Evolutionary conservation across 1,140 invertebrate genomes (phyloP), one percentile per base, ranked within the genome.

Genomic region (Hyphantria cunea): DNA sequence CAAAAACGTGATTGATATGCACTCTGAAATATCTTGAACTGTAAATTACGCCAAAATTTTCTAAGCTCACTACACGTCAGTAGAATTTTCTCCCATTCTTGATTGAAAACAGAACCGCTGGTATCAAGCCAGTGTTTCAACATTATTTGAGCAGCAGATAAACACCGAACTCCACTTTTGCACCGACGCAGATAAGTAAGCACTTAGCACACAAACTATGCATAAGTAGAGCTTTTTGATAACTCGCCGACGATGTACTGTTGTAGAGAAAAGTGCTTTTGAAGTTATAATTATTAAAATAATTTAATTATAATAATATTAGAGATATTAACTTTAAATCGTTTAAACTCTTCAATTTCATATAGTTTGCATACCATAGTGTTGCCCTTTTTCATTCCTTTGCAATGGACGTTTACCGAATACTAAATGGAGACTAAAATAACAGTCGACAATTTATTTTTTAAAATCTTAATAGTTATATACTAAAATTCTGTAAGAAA

Each of bases 211-310:
- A 68, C 63, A 63, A 68, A 72, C 48, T 68, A 51, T 61, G 47
- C 58, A 47, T 64, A 53, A 68, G 56, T 42, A 61, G 59, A 31
- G 66, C 66, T 66, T 66, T 68, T 72, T 72, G 70, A 72, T 72
- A 66, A 61, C 70, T 64, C 47, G 64, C 56, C 63, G 55, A 49
- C 44, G n/a, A n/a, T n/a, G 37, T 58, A 72, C 47, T 11, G 50
- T 12, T 47, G 54, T 2, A 10, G 9, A 13, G 34, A 52, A 48
- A 68, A 72, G 63, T 66, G 63, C 31, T 66, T 17, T 1, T 6
- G n/a, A 51, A 32, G n/a, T n/a, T n/a, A 15, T n/a, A n/a, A 5
- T 8, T 41, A n/a, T 10, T 53, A n/a, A 14, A 39, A n/a, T 39
- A 39, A 39, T 39, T 2, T 39, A 3, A 39, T 39, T 39, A 34